phyloP scores from a whole-genome alignment of 92 coral and sea anemone genomes.

The Palythoa heliodiscus region DNA sequence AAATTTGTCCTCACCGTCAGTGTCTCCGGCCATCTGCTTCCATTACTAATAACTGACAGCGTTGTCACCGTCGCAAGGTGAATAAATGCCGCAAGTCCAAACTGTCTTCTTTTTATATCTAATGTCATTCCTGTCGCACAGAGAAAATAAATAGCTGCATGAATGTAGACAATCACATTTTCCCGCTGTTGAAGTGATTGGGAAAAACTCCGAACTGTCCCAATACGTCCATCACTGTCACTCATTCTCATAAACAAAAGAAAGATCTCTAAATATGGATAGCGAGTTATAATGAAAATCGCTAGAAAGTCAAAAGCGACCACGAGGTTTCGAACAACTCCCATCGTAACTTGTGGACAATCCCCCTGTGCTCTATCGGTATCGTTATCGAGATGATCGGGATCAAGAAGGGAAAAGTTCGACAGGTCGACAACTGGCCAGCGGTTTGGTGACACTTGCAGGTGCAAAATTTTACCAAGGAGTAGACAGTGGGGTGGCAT shows the following conservation, averaged over 20 bases:
- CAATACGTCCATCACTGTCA: constrained; percentile 38
- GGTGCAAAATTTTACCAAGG: background rate
- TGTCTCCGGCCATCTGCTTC: constrained; percentile 72
- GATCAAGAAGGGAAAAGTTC: background rate
- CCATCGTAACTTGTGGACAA: constrained; percentile 48
- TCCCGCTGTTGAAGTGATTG: constrained; percentile 64
- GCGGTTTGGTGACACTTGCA: background rate
- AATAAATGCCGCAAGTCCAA: constrained; percentile 79
- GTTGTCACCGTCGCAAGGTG: constrained; percentile 70
- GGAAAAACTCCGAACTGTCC: constrained; percentile 48
- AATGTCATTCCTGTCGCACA: constrained; percentile 97
- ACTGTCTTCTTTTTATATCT: constrained; percentile 75
- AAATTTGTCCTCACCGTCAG: constrained; percentile 73
- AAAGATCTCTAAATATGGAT: constrained; percentile 86
- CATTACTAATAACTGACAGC: constrained; percentile 56
- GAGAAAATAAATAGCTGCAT: constrained; percentile 79
- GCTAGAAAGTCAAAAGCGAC: constrained; percentile 76
- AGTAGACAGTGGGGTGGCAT: background rate
- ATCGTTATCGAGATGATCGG: no score
- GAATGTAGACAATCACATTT: constrained; percentile 66
- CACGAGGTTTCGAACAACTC: constrained; percentile 69
- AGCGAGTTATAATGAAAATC: constrained; percentile 84
- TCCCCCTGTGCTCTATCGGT: no score
- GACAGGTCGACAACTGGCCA: background rate
- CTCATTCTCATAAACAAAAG: constrained; percentile 77